Evolutionary conservation across 2,113 vertebrate species (phyloP), one percentile per base, ranked within the genome.

Genomic region (Piprites chloris): DNA sequence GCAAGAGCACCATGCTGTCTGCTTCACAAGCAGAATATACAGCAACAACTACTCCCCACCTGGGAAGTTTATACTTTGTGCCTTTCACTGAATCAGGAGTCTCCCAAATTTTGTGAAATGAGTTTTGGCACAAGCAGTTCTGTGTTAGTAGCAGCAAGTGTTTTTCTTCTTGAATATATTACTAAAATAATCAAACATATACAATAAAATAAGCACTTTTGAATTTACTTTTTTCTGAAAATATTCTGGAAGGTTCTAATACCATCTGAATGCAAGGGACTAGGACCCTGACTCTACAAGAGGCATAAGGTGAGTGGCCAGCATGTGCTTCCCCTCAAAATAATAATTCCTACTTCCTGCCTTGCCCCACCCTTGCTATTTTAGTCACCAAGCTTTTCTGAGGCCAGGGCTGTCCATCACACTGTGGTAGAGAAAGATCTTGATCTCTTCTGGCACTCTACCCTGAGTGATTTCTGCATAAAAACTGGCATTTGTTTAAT

Each of bases 351-450:
- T 66, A 7, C 75, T 93, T 96, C 89, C 93, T 80, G 41, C 30
- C 81, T 78, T 83, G 91, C 49, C 59, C 85, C 81, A 89, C 91
- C 94, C 94, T 80, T 83, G 75, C 74, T 93, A 94, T 90, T 97
- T 94, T n/a, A 23, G 21, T 63, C 44, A 49, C 35, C 55, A 78
- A 41, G 65, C 58, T 30, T 55, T 67, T 81, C 56, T 87, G 62
- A 68, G 69, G 65, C 5, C 0, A 87, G 77, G 35, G 44, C n/a
- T 89, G 80, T 55, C 86, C 0, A 0, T 83, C 85, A 61, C 7
- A 15, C 1, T 15, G 59, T 35, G 33, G 41, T 11, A 79, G 58
- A 89, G 58, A 30, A 73, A 91, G 56, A 88, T 82, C 53, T 67
- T 18, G 27, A 67, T 82, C 52, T 75, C 56, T 87, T 91, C 80